A percentile compares a stretch with the other conserved stretches of the same genome.
Conservation (phyloP, 2,888 invertebrate genomes). For the Eupithecia subumbrata region DNA sequence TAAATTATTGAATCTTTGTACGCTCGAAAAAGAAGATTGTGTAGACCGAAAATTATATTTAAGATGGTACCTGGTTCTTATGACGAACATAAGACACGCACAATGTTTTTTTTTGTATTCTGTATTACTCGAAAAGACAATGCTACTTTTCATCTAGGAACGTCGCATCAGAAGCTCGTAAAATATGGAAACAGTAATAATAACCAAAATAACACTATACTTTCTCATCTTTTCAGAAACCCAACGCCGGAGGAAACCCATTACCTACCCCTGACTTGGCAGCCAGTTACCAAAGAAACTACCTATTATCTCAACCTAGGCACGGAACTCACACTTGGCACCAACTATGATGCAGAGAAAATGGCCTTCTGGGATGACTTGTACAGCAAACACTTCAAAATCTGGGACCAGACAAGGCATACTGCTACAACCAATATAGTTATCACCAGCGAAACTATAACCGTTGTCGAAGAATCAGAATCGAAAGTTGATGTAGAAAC, state of each 20-base stretch:
- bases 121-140: no score
- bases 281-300: conserved; percentile 71
- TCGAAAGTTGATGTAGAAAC: neutral
- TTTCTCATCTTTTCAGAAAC: conserved; percentile 61
- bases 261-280: conserved; percentile 71
- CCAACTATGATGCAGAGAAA: conserved; percentile 68
- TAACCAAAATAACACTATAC: neutral
- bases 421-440: conserved; percentile 5
- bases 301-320: conserved; percentile 66
- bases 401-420: conserved; percentile 68
- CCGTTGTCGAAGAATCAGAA: conserved; percentile 4
- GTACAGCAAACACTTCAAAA: conserved; percentile 71
- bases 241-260: conserved; percentile 77
- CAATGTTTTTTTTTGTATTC: no score
- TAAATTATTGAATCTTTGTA: no score
- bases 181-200: neutral
- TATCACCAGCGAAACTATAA: neutral
- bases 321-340: conserved; percentile 62
- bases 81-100: no score
- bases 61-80: no score
- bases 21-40: no score
- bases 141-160: no score
- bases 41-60: no score
- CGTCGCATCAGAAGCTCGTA: no score
- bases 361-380: conserved; percentile 76